phyloP scores from a whole-genome alignment of 2,113 vertebrate species.

The Melozone crissalis region DNA sequence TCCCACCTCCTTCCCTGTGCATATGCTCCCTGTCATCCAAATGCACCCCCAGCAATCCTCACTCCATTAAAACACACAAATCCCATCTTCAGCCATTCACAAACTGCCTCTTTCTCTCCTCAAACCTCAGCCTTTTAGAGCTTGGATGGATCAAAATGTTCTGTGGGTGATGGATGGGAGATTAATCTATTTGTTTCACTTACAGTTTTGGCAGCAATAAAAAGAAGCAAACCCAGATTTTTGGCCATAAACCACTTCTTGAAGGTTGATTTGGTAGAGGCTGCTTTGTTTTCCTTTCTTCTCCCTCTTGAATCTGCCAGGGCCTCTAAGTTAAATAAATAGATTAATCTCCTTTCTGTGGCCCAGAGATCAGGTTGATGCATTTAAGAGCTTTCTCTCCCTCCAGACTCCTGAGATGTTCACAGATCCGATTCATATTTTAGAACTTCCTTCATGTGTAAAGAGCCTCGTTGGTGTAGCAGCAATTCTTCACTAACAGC shows the following conservation, averaged over 20 bases:
- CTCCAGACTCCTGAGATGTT: background rate
- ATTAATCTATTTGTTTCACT: slow-evolving; percentile 30
- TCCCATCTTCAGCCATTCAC: background rate
- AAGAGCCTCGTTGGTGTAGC: background rate
- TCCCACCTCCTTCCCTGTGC: background rate
- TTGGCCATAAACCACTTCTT: background rate
- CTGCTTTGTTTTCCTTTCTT: slow-evolving; percentile 11
- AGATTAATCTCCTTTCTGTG: slow-evolving; percentile 18
- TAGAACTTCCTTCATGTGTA: slow-evolving; percentile 38
- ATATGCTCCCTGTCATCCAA: background rate
- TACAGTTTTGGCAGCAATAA: background rate
- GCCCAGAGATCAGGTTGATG: slow-evolving; percentile 26
- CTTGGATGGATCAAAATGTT: background rate
- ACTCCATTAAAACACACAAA: background rate
- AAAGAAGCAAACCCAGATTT: background rate
- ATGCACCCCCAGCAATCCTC: background rate
- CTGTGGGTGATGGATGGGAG: background rate
- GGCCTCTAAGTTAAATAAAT: slow-evolving; percentile 37
- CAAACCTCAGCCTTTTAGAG: background rate
- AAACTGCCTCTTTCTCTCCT: background rate
- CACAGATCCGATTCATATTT: slow-evolving; percentile 35
- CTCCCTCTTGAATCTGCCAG: slow-evolving; percentile 18
- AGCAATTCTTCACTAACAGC: slow-evolving; percentile 21
- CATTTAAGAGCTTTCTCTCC: slow-evolving; percentile 41
- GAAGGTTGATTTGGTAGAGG: background rate